Evolutionary conservation across 2,113 vertebrate genomes (phyloP), one percentile per base, ranked within the genome.

Genomic region (Paralichthys olivaceus): DNA sequence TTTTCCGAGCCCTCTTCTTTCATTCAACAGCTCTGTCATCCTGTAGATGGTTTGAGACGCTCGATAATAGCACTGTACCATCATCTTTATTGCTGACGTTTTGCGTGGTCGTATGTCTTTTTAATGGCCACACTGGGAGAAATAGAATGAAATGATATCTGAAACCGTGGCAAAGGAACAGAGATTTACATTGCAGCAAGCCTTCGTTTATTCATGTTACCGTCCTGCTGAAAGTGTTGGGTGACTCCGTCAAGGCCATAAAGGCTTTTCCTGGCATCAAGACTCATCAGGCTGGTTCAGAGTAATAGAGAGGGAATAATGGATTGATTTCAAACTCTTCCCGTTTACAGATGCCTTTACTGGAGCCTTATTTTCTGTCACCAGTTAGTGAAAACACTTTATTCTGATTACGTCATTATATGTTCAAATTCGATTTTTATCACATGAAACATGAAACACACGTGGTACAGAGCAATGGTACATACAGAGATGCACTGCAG

Each of bases 31-130:
- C 70, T 71, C 75, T 66, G 77, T 78, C 75, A 29, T 82, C 83
- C 68, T 75, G 20, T 56, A 77, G 64, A 69, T 80, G 79, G 85
- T 73, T 59, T 72, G 72, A 80, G 83, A 69, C 1, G 17, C 57
- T 86, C 79, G 75, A 69, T 79, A 84, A 86, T 56, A 69, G 56
- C 67, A 58, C 72, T 43, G 34, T 62, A 54, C 26, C 19, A 79
- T 86, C 83, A 83, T 85, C 84, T 87, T 89, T 82, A 84, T 70
- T 47, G 59, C 56, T 85, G 80, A 83, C 32, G 55, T 75, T 85
- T 79, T 77, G 49, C 54, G 54, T 82, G 64, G 59, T 79, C 68
- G 49, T 88, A 79, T 29, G 68, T 90, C 85, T 89, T 86, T 64
- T 79, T 85, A 81, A 84, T 83, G 70, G 80, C 45, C 67, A 69